Evolutionary conservation across 2,888 invertebrate species (phyloP).

Genomic region (Lycia hirtaria): DNA sequence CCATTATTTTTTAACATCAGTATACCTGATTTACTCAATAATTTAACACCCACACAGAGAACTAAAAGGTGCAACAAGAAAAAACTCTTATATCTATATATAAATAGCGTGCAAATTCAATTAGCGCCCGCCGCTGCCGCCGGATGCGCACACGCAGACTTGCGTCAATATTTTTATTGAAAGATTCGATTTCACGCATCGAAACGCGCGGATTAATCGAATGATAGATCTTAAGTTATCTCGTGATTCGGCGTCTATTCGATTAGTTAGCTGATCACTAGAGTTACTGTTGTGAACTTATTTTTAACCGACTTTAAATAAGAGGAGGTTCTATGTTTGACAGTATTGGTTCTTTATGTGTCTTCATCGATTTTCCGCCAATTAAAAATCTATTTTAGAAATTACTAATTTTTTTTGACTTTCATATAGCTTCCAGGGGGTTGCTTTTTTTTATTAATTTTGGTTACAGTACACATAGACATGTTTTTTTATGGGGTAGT

Average conservation of each 20-base stretch:
- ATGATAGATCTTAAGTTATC: slow-evolving; percentile 28
- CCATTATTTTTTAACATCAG: neutral
- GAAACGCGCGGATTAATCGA: slow-evolving; percentile 23
- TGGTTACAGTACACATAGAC: too few relatives aligned
- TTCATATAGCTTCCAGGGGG: too few relatives aligned
- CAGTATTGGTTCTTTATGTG: too few relatives aligned
- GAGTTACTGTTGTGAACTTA: too few relatives aligned
- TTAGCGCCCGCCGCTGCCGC: slow-evolving; percentile 44
- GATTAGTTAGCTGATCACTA: neutral
- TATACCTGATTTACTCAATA: neutral
- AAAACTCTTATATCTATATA: slow-evolving; percentile 36
- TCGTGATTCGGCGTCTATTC: slow-evolving; percentile 1
- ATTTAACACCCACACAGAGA: slow-evolving; percentile 4
- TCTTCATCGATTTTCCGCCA: too few relatives aligned
- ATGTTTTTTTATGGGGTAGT: too few relatives aligned
- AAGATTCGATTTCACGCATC: slow-evolving; percentile 65
- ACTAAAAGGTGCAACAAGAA: slow-evolving; percentile 23
- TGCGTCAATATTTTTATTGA: slow-evolving; percentile 55
- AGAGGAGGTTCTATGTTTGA: too few relatives aligned
- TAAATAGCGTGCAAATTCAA: slow-evolving; percentile 51
- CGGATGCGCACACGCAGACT: slow-evolving; percentile 25
- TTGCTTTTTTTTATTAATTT: too few relatives aligned
- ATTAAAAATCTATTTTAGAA: too few relatives aligned
- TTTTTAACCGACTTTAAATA: too few relatives aligned
- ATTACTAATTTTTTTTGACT: too few relatives aligned